Conservation (phyloP, 2,888 invertebrate species). For the Hydraecia micacea region DNA sequence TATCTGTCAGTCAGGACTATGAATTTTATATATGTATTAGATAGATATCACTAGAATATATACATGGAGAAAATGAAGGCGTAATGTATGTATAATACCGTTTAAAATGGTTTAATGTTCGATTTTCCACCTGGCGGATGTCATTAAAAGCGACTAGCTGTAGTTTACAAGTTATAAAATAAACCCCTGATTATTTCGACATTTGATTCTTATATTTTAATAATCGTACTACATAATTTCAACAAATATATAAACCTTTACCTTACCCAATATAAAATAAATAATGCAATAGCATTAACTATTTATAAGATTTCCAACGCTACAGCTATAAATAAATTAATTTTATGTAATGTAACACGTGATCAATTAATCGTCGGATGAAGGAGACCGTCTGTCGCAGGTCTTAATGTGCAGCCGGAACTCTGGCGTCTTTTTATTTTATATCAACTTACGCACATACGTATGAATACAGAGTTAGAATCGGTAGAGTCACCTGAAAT, state of each 20-base stretch:
- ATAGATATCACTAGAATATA: neutral
- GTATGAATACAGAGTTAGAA: slow-evolving; percentile 46
- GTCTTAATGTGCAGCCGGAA: slow-evolving; percentile 61
- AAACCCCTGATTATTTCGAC: neutral
- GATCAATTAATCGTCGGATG: slow-evolving; percentile 79
- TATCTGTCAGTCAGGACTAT: no score
- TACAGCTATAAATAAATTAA: slow-evolving; percentile 70
- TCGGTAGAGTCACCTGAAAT: slow-evolving; percentile 23
- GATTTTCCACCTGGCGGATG: neutral
- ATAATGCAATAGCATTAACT: slow-evolving; percentile 15
- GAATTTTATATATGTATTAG: no score
- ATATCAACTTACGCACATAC: slow-evolving; percentile 61
- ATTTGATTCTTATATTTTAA: neutral
- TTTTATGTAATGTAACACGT: slow-evolving; percentile 80
- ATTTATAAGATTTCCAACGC: slow-evolving; percentile 48
- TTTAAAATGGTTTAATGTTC: neutral
- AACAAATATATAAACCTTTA: slow-evolving; percentile 13
- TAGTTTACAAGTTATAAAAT: neutral
- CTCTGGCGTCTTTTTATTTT: slow-evolving; percentile 57
- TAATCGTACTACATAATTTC: neutral
- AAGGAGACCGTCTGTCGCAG: slow-evolving; percentile 72
- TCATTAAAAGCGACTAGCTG: neutral
- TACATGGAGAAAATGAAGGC: neutral
- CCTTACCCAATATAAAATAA: slow-evolving; percentile 25
- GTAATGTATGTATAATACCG: neutral